Evolutionary conservation across 2,113 vertebrate genomes (phyloP), one percentile per base, ranked within the genome.

Genomic region (Hippocampus guttulatus): DNA sequence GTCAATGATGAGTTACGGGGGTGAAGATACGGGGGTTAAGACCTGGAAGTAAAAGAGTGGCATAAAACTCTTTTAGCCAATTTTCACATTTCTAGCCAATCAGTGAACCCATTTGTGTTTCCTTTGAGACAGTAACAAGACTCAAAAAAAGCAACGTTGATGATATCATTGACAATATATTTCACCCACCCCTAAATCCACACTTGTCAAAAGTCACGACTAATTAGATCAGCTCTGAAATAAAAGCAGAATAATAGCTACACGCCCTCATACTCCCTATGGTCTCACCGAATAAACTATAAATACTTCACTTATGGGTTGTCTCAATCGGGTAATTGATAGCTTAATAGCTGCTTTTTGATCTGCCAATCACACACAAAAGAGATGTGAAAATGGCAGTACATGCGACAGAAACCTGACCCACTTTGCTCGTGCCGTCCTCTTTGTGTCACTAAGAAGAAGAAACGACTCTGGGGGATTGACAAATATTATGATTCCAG

Each of bases 1-100:
- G 77, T 41, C 40, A 70, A 77, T 85, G 80, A 78, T 83, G 88
- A 88, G 81, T 69, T 77, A 77, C 86, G 55, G 52, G 69, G 73
- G 69, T 55, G 64, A 49, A 49, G 47, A 49, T 30, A 30, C 30
- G 30, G 47, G 0, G 3, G 16, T 15, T 5, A 80, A 71, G 25
- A 40, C 73, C 49, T 65, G 57, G 65, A 68, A 68, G 49, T 54
- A 38, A 49, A 2, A 25, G 69, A 52, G 40, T 25, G 54, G 14
- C 47, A 55, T 73, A 83, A 14, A 23, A 1, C 55, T 33, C 30
- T 33, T 33, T 33, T 33, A 33, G 30, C 30, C 30, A 33, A 33
- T 33, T 33, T 33, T 33, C 30, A 33, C 30, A 33, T 33, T 33
- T 33, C 30, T 33, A 33, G 30, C 5, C 30, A 33, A 33, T 33